A percentile compares a stretch with the other conserved stretches of the same genome.
Conservation (phyloP, 2,113 vertebrate genomes). For the Seriola dumerili region DNA sequence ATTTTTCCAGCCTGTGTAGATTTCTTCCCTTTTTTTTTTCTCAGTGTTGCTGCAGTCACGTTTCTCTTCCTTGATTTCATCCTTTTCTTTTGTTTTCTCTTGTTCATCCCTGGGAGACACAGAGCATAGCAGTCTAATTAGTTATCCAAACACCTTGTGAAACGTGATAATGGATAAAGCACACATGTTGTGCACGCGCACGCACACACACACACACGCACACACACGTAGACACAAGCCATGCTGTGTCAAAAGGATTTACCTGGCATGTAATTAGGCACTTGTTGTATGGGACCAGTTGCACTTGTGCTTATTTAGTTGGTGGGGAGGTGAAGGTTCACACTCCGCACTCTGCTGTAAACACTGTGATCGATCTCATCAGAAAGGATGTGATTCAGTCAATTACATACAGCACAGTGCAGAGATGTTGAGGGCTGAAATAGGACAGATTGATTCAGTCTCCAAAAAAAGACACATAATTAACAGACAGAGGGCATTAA, state of each 20-base stretch:
- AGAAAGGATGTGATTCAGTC: constrained; percentile 9
- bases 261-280: constrained; percentile 72
- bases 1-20: constrained; percentile 65
- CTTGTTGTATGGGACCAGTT: constrained; percentile 71
- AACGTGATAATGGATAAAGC: constrained; percentile 77
- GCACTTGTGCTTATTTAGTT: constrained; percentile 44
- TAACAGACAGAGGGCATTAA: neutral
- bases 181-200: neutral
- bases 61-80: constrained; percentile 63
- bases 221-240: neutral
- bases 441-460: neutral
- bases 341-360: constrained; percentile 1
- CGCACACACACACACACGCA: neutral
- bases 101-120: constrained; percentile 64
- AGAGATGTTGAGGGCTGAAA: constrained; percentile 1
- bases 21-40: constrained; percentile 11
- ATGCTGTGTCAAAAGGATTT: constrained; percentile 72
- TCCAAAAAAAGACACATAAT: constrained; percentile 5
- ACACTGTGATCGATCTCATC: constrained; percentile 13
- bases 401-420: neutral
- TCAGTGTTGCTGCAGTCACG: constrained; percentile 32
- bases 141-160: constrained; percentile 80
- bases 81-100: constrained; percentile 57
- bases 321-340: constrained; percentile 34
- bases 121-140: constrained; percentile 75